phyloP scores from a whole-genome alignment of 2,797 vertebrate genomes.

The Mastacembelus armatus region DNA sequence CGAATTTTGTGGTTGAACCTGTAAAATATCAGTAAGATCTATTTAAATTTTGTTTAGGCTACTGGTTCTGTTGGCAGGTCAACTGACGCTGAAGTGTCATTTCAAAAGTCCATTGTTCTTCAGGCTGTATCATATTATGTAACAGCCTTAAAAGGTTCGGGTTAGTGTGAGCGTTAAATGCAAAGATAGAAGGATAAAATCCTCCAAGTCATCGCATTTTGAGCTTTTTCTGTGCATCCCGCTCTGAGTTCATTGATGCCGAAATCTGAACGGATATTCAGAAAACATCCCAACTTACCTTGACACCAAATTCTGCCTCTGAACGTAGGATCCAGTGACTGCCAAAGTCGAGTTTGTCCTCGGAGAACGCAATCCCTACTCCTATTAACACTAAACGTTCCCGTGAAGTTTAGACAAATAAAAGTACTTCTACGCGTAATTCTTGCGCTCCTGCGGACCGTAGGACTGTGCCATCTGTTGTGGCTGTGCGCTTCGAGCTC shows the following conservation, averaged over 20 bases:
- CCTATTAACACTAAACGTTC: conserved; percentile 20
- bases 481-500: conserved; percentile 70
- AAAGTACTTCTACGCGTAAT: conserved; percentile 65
- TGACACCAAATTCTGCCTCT: conserved; percentile 63
- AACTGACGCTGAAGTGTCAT: neutral
- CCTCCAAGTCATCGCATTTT: neutral
- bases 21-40: neutral
- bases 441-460: conserved; percentile 67
- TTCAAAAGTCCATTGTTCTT: conserved; percentile 6
- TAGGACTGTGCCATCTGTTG: conserved; percentile 78
- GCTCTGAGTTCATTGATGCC: conserved; percentile 7
- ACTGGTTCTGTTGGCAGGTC: neutral
- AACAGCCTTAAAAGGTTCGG: conserved; percentile 4
- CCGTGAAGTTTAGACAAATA: conserved; percentile 59
- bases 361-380: conserved; percentile 32
- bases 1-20: neutral
- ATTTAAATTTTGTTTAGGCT: neutral
- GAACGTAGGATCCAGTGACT: conserved; percentile 68
- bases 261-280: conserved; percentile 13
- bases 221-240: neutral
- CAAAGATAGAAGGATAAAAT: neutral
- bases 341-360: conserved; percentile 56
- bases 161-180: neutral
- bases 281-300: conserved; percentile 74
- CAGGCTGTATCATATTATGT: conserved; percentile 15